Conservation (phyloP, 2,797 vertebrate species). For the Lithobates sylvaticus region DNA sequence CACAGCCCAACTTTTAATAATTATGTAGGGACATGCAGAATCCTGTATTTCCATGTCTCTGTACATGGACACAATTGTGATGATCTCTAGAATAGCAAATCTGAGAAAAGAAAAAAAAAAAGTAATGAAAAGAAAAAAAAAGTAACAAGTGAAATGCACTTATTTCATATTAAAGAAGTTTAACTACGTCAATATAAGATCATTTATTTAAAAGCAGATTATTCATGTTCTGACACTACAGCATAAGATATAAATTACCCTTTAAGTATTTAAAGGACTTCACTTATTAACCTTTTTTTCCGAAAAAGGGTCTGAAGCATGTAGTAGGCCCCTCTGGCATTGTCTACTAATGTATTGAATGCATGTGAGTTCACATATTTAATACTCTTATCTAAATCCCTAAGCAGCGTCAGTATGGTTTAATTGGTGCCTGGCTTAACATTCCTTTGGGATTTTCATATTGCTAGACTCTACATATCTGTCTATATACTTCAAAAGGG, state of each 20-base stretch:
- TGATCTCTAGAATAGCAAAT: neutral
- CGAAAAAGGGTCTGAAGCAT: conserved; percentile 42
- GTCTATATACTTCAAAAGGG: conserved; percentile 54
- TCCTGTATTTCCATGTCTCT: neutral
- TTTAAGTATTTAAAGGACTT: conserved; percentile 41
- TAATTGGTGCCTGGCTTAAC: conserved; percentile 63
- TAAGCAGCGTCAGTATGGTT: conserved; percentile 61
- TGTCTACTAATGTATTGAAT: conserved; percentile 57
- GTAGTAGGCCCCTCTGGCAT: conserved; percentile 49
- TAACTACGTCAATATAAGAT: conserved; percentile 5
- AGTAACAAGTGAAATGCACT: neutral
- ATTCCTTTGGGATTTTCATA: conserved; percentile 61
- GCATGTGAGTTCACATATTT: conserved; percentile 62
- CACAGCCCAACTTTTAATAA: neutral
- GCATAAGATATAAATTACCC: conserved; percentile 30
- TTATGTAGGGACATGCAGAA: neutral
- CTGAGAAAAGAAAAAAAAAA: neutral
- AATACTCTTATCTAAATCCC: conserved; percentile 63
- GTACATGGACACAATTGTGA: neutral
- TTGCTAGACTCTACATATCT: conserved; percentile 60
- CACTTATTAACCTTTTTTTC: conserved; percentile 38
- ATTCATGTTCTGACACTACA: conserved; percentile 51
- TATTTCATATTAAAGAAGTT: neutral
- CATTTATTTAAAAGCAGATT: conserved; percentile 40
- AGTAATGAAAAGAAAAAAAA: no score